Evolutionary conservation across 2,888 invertebrate species (phyloP), one percentile per base, ranked within the genome.

Genomic region (Byasa hedistus): DNA sequence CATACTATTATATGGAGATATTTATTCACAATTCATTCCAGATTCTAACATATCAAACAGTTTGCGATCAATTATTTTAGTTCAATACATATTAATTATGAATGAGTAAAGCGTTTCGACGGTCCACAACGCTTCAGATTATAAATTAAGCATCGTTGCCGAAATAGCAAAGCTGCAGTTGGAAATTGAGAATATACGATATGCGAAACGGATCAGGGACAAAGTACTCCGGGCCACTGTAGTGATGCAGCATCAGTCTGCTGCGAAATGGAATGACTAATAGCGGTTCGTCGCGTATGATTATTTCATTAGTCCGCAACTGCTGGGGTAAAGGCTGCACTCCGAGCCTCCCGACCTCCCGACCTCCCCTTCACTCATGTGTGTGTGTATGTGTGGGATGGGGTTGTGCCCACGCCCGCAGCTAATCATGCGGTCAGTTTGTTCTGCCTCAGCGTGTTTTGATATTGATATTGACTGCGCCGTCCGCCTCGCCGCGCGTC

Each of bases 381-480:
- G n/a, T n/a, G n/a, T n/a, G n/a, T n/a, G 57, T 58, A 65, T 67
- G 72, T 68, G 72, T 71, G 70, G 68, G 76, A 79, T 84, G 82
- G 87, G 87, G 84, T 82, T 87, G 83, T 83, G 39, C 86, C 91
- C 87, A 87, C 88, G 87, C 87, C 87, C 89, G 86, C 78, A 89
- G 88, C 91, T 91, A 91, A 91, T 91, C 91, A 91, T 87, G 91
- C 90, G 91, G 91, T 90, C 89, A 89, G 91, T 90, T 91, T 91
- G 91, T 87, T 90, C 90, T 89, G 89, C 89, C 89, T 90, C 91
- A 89, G 89, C 91, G 88, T 91, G 90, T 91, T 91, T 89, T 90
- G 91, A 90, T 91, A 91, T 91, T 87, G 90, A 91, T 91, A 91
- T 90, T 90, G 90, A 89, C 87, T 84, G 86, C 84, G 86, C 84